Base-by-base conservation (phyloP, 2,888 invertebrate species). In the Dryococelus australis region DNA sequence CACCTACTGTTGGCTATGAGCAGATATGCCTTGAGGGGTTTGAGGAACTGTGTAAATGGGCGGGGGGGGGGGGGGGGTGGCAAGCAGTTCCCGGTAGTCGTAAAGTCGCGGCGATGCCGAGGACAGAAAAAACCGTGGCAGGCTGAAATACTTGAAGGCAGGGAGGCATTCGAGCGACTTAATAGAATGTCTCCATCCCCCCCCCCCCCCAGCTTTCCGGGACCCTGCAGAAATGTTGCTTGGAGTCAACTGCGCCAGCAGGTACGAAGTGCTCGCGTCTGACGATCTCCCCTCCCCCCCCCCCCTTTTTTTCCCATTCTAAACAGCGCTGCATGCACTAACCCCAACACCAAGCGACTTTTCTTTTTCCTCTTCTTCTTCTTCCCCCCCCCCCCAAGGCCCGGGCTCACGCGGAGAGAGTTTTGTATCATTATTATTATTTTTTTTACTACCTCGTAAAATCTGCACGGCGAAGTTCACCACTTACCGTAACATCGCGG, bases 391-490 rank as follows among this genome's bases (percentile, higher is more conserved):
- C 5, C 65, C 65, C 65, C 65, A 65, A 13, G 16, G 20, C 5
- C 65, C 65, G 13, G 65, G 20, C 65, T 12, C 8, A 65, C 65
- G 65, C 65, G 65, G 65, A 24, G 65, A 65, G 65, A n/a, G n/a
- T n/a, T 65, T 65, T 65, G 65, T 65, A 65, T 65, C 65, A 65
- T 65, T 65, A 65, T 65, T n/a, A n/a, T n/a, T n/a, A n/a, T n/a
- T n/a, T 65, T 65, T 65, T 65, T 65, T 65, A 24, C 65, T 16
- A 24, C 65, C 65, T 65, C 65, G 65, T 65, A 65, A 65, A 65
- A 65, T 65, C 65, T 65, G 20, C 65, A 13, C 20, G 24, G 65
- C 65, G 65, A 65, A 65, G 65, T 65, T 65, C 6, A 65, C 65
- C 65, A 65, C 65, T 65, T 65, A 65, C 20, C 65, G 16, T 65